These are phyloP conservation scores for Polymixis lichenea DNA, from an alignment of 2,888 invertebrate genomes.

Conservation along the genomic window DNA sequence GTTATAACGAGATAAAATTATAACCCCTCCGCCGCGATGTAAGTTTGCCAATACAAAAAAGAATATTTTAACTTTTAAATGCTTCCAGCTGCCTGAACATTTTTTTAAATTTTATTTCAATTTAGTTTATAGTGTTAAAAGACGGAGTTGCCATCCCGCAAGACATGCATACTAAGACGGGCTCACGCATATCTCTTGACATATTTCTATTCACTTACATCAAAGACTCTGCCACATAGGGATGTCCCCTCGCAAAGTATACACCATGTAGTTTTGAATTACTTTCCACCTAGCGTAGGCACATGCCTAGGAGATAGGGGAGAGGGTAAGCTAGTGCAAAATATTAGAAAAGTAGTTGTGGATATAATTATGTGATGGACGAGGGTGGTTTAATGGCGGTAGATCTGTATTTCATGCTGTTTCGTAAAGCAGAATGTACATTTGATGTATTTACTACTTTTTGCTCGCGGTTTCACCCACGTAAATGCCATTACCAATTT, in stretches of 20 bases:
- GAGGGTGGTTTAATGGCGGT: constrained; percentile 42
- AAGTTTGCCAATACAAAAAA: too few species aligned
- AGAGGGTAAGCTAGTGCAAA: constrained; percentile 37
- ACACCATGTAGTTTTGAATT: constrained; percentile 55
- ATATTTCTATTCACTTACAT: constrained; percentile 80
- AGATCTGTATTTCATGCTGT: constrained; percentile 13
- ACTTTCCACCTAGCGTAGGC: constrained; percentile 37
- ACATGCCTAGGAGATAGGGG: constrained; percentile 39
- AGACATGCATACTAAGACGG: constrained; percentile 38
- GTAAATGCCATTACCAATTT: too few species aligned
- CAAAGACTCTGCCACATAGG: constrained; percentile 71
- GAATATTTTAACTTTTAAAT: too few species aligned
- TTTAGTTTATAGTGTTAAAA: background rate
- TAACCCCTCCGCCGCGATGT: too few species aligned
- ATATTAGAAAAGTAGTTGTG: constrained; percentile 42
- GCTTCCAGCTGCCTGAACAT: too few species aligned
- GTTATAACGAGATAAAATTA: too few species aligned
- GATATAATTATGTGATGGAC: constrained; percentile 31
- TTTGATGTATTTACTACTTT: background rate
- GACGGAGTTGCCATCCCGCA: background rate
- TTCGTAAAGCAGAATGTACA: constrained; percentile 9
- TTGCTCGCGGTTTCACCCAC: too few species aligned
- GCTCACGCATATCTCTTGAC: constrained; percentile 74
- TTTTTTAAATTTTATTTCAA: too few species aligned
- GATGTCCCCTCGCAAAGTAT: constrained; percentile 46